Evolutionary conservation across 1,140 invertebrate genomes (phyloP).

Genomic region (Eufriesea mexicana): DNA sequence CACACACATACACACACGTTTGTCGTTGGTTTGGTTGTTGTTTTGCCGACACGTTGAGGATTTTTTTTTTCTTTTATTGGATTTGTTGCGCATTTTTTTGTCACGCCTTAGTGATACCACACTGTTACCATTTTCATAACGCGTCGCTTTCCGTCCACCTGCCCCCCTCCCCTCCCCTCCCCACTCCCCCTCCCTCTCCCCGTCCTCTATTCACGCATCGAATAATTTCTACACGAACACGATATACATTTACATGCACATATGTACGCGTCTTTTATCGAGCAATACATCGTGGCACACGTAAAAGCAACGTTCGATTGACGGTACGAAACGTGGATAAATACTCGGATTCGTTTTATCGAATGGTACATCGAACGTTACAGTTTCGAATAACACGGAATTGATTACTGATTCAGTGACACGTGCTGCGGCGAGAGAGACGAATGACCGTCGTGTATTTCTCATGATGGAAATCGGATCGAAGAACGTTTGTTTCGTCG

Average conservation of each 20-base stretch:
- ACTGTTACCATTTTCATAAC: slow-evolving; percentile 54
- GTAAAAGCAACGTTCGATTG: not conserved
- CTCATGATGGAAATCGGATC: slow-evolving; percentile 7
- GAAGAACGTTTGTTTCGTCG: slow-evolving; percentile 39
- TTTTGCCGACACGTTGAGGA: slow-evolving; percentile 77
- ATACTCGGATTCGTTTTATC: not conserved
- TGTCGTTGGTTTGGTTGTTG: slow-evolving; percentile 81
- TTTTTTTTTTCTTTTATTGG: slow-evolving; percentile 71
- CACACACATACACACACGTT: slow-evolving; percentile 71
- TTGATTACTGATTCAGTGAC: not conserved
- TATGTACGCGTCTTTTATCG: not conserved
- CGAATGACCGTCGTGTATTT: slow-evolving; percentile 4
- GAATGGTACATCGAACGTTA: not conserved
- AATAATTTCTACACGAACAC: slow-evolving; percentile 17
- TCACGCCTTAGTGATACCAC: slow-evolving; percentile 72
- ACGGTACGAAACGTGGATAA: slow-evolving; percentile 6
- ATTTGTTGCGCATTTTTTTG: slow-evolving; percentile 74
- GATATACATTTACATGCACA: not conserved
- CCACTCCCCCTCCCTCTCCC: too few relatives aligned
- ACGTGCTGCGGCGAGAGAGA: not conserved
- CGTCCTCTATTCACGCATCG: not conserved
- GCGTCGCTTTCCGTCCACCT: slow-evolving; percentile 37
- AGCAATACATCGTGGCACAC: slow-evolving; percentile 9
- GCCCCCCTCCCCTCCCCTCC: not conserved
- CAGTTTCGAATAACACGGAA: not conserved